Base-by-base conservation (phyloP, 2,888 invertebrate genomes). In the Brenthis hecate region DNA sequence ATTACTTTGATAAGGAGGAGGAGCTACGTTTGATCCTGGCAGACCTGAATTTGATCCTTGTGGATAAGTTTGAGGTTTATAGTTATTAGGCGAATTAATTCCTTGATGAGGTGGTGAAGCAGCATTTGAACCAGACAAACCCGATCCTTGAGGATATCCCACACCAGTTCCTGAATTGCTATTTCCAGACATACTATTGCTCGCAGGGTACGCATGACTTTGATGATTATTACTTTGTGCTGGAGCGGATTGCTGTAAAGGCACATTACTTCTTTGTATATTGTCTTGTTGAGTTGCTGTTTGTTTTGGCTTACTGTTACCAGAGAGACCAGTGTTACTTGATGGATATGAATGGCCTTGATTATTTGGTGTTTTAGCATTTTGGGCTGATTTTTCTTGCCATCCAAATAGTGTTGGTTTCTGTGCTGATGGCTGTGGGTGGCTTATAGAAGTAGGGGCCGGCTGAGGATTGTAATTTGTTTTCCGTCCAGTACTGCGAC, bases 321-420 rank as follows among this genome's bases (percentile, higher is more conserved):
- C 90, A 64, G 89, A 89, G 32, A 87, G 77, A 4, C 89, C 89
- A 57, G 87, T 88, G 63, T 86, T 83, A 75, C 87, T 87, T 11
- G 90, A 85, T 54, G 90, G 91, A 78, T 91, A 91, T 11, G 88
- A 87, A 75, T 89, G 90, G 56, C 80, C 80, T 73, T 83, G 82
- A 63, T 80, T 80, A 66, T 73, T 77, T 50, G 82, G 81, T 86
- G 6, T 87, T 79, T 74, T 86, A 85, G 71, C 81, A 80, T 13
- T 87, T 78, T 23, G 79, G 76, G 78, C 77, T 72, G 71, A 75
- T 77, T 83, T 84, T 80, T 89, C 87, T 79, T 92, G 91, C 92
- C 92, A 92, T 72, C 87, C 91, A 75, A 78, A 88, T 16, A 89
- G 75, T 50, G 89, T 84, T 13, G 90, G 89, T 55, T 81, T 81